phyloP scores from a whole-genome alignment of 2,797 vertebrate species.

The Apogon hyalosoma region DNA sequence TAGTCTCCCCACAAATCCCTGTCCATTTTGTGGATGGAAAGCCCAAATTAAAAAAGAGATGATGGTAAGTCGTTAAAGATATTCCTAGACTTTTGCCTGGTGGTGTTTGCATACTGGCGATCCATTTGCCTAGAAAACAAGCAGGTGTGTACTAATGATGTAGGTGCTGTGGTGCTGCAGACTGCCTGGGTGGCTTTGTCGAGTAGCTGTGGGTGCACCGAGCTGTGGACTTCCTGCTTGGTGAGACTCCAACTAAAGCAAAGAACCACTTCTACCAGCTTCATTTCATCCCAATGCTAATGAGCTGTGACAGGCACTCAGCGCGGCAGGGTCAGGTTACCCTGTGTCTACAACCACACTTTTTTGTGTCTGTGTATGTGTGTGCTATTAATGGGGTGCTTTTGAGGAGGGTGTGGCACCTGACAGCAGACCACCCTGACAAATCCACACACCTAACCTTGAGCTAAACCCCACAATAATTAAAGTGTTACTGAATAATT shows the following conservation, averaged over 20 bases:
- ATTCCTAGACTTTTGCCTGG: constrained; percentile 22
- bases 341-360: constrained; percentile 37
- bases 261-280: constrained; percentile 61
- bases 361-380: constrained; percentile 12
- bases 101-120: constrained; percentile 46
- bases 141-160: constrained; percentile 28
- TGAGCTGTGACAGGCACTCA: constrained; percentile 75
- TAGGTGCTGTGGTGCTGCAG: constrained; percentile 30
- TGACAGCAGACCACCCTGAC: constrained; percentile 52
- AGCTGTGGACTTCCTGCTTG: constrained; percentile 60
- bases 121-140: constrained; percentile 21
- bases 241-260: constrained; percentile 72
- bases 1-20: background rate
- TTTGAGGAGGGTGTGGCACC: constrained; percentile 44
- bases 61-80: constrained; percentile 3
- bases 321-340: constrained; percentile 63
- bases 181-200: constrained; percentile 24
- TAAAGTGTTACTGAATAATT: constrained; percentile 3
- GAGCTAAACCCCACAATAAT: constrained; percentile 24
- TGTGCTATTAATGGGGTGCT: constrained; percentile 50
- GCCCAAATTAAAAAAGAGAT: constrained; percentile 1
- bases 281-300: constrained; percentile 66
- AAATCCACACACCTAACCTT: constrained; percentile 16
- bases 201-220: constrained; percentile 38
- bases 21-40: constrained; percentile 4